Evolutionary conservation across 2,113 vertebrate genomes (phyloP).

Genomic region (Gila orcuttii): DNA sequence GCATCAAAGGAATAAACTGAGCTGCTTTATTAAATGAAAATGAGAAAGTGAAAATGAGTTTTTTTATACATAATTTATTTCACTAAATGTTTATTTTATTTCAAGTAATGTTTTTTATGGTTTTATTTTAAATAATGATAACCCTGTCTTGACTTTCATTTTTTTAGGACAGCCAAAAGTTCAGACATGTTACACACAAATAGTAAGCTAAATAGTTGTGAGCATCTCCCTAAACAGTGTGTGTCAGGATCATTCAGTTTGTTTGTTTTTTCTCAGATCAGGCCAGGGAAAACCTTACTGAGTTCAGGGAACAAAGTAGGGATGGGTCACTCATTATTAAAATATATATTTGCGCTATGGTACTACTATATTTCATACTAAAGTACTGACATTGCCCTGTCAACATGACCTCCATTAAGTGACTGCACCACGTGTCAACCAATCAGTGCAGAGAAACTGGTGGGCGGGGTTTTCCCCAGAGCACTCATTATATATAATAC

Average conservation of each 20-base stretch:
- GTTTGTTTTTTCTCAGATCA: not conserved
- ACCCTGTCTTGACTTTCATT: not conserved
- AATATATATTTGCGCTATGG: not conserved
- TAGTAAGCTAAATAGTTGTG: not conserved
- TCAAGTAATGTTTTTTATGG: not conserved
- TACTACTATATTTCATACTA: not conserved
- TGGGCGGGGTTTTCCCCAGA: constrained; percentile 21
- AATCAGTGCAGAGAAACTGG: not conserved
- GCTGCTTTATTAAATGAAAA: no score
- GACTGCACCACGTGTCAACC: not conserved
- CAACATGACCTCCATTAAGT: not conserved
- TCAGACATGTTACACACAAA: not conserved
- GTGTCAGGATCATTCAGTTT: not conserved
- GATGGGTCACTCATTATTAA: not conserved
- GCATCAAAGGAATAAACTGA: not conserved
- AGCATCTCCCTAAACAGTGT: not conserved
- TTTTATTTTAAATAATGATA: not conserved
- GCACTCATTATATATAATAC: constrained; percentile 35
- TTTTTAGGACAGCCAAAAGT: not conserved
- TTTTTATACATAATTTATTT: not conserved
- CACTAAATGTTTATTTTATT: not conserved
- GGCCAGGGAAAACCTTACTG: not conserved
- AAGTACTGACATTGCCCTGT: not conserved
- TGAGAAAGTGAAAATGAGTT: no score
- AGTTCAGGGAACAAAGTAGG: not conserved